Conservation (phyloP, 2,797 vertebrate species). For the Benthosema pterotum region DNA sequence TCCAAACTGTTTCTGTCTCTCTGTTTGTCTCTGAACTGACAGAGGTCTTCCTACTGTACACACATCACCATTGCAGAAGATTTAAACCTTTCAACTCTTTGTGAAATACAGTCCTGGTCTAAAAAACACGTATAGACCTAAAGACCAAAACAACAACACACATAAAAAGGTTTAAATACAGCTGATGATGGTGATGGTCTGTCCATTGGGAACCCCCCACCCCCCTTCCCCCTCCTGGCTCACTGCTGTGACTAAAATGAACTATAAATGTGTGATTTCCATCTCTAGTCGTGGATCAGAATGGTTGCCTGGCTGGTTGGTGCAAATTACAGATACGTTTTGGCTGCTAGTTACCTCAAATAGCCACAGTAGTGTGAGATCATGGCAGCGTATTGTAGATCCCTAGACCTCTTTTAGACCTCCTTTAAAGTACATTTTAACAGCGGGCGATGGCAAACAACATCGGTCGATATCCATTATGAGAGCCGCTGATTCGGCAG, state of each 20-base stretch:
- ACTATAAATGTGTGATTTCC: constrained; percentile 69
- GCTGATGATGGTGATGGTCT: constrained; percentile 57
- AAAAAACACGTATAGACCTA: constrained; percentile 1
- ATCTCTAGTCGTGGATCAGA: constrained; percentile 76
- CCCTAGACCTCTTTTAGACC: constrained; percentile 44
- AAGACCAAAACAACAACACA: neutral
- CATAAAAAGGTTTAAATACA: constrained; percentile 16
- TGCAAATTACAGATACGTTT: constrained; percentile 21
- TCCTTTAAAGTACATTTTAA: no score
- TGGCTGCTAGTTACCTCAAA: neutral
- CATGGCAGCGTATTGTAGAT: constrained; percentile 49
- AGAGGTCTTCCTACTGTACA: constrained; percentile 67
- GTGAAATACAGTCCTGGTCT: neutral
- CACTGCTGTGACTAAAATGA: constrained; percentile 96
- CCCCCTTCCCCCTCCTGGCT: constrained; percentile 77
- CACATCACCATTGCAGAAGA: constrained; percentile 63
- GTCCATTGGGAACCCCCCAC: constrained; percentile 47
- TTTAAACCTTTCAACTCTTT: constrained; percentile 36
- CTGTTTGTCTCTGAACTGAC: constrained; percentile 40
- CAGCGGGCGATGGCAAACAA: no score
- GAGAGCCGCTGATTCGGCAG: no score
- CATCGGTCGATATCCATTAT: no score
- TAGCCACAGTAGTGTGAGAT: constrained; percentile 85
- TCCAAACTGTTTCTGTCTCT: constrained; percentile 20
- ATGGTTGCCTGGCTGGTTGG: constrained; percentile 18